phyloP scores from a whole-genome alignment of 2,113 vertebrate genomes.

The Rhinichthys klamathensis region DNA sequence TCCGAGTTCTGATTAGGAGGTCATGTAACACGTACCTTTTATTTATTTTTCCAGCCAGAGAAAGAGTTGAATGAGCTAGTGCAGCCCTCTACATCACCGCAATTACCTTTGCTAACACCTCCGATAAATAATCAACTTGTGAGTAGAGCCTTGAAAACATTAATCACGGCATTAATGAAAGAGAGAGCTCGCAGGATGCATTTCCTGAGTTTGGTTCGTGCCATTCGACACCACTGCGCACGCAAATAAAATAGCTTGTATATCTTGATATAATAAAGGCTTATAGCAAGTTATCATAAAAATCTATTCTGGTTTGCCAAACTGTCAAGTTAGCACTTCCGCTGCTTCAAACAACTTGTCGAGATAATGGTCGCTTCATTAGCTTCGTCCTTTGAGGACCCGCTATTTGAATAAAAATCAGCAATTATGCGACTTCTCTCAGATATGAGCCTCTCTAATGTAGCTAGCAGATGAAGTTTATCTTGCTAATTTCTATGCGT shows the following conservation, averaged over 20 bases:
- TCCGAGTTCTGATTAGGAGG: constrained; percentile 42
- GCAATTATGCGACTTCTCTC: constrained; percentile 48
- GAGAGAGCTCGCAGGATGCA: background rate
- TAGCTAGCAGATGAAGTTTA: constrained; percentile 31
- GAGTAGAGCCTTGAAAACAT: constrained; percentile 30
- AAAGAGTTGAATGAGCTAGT: constrained; percentile 12
- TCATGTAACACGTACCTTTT: background rate
- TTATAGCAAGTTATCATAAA: constrained; percentile 31
- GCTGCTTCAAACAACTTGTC: constrained; percentile 8
- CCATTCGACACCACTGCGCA: constrained; percentile 2
- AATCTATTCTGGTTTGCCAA: constrained; percentile 12
- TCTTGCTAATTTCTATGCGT: constrained; percentile 48
- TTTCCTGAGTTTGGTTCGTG: constrained; percentile 14
- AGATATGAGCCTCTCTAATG: constrained; percentile 51
- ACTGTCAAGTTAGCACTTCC: constrained; percentile 42
- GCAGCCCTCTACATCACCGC: constrained; percentile 30
- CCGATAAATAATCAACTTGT: constrained; percentile 29
- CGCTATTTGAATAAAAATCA: constrained; percentile 38
- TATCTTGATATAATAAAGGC: background rate
- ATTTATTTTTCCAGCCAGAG: constrained; percentile 31
- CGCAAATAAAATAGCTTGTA: background rate
- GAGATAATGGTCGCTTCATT: constrained; percentile 49
- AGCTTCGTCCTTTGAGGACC: constrained; percentile 39
- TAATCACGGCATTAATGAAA: constrained; percentile 40
- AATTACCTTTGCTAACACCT: constrained; percentile 32